Evolutionary conservation across 92 coral and sea anemone species (phyloP).

Genomic region (Virgularia gustaviana): DNA sequence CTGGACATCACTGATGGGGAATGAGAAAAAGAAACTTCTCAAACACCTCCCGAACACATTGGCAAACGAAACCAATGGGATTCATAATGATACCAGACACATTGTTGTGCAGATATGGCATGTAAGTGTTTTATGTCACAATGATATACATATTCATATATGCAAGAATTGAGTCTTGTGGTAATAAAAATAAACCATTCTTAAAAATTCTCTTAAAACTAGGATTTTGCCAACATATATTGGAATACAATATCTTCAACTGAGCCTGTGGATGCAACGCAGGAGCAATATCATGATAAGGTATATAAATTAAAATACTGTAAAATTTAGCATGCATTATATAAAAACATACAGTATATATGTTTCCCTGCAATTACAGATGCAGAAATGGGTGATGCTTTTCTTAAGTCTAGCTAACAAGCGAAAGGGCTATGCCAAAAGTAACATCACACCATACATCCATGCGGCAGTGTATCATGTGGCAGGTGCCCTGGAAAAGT

Average conservation of each 20-base stretch:
- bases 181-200: not conserved
- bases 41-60: conserved; percentile 19
- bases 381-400: conserved; percentile 44
- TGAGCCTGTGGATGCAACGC: not conserved
- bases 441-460: conserved; percentile 62
- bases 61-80: not conserved
- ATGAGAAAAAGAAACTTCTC: conserved; percentile 30
- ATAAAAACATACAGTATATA: too few species aligned
- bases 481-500: conserved; percentile 44
- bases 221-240: conserved; percentile 13
- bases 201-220: not conserved
- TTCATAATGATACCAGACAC: conserved; percentile 31
- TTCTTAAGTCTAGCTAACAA: conserved; percentile 48
- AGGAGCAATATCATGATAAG: not conserved
- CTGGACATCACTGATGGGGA: conserved; percentile 50
- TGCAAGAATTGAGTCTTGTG: not conserved
- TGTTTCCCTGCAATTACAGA: too few species aligned
- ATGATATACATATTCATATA: too few species aligned
- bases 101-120: conserved; percentile 41
- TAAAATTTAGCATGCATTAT: not conserved
- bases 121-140: conserved; percentile 25
- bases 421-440: conserved; percentile 55
- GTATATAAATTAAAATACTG: not conserved
- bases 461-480: conserved; percentile 57
- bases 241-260: not conserved